Percentiles rank a stretch among this genome's conserved stretches.
phyloP scores from a whole-genome alignment of 2,888 invertebrate species.

The Sycophila texana region DNA sequence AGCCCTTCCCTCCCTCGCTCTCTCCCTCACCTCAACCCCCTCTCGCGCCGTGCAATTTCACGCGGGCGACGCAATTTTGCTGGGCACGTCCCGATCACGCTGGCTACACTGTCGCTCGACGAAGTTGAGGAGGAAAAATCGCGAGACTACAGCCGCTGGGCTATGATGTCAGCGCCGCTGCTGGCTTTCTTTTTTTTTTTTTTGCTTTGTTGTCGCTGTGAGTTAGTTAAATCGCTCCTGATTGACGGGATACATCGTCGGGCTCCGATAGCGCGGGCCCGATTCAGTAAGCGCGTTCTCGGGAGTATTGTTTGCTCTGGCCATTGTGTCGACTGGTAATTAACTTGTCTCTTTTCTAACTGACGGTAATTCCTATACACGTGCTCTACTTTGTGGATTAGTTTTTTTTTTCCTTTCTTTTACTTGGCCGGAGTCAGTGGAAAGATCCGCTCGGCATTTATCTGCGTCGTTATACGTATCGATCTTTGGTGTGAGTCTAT shows the following conservation, averaged over 20 bases:
- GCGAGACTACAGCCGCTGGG: too few species aligned
- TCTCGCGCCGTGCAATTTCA: not conserved
- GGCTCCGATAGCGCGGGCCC: slow-evolving; percentile 5
- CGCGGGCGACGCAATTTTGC: slow-evolving; percentile 1
- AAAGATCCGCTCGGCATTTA: too few species aligned
- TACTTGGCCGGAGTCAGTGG: too few species aligned
- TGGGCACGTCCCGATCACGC: not conserved
- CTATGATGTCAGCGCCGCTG: slow-evolving; percentile 20
- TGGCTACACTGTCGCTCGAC: too few species aligned
- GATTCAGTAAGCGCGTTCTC: slow-evolving; percentile 2
- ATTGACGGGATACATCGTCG: slow-evolving; percentile 37
- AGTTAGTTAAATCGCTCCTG: slow-evolving; percentile 23
- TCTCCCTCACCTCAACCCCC: not conserved
- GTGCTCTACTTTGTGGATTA: too few species aligned
- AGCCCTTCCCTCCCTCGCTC: not conserved
- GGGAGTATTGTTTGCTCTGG: not conserved
- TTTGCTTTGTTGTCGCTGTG: not conserved
- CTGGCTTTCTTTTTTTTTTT: slow-evolving; percentile 26
- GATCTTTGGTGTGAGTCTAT: too few species aligned
- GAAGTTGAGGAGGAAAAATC: too few species aligned
- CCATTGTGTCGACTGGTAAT: not conserved
- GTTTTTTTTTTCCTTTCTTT: too few species aligned
- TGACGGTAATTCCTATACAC: too few species aligned
- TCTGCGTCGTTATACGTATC: too few species aligned
- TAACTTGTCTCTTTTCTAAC: not conserved